These are phyloP conservation scores for Bombus picipes DNA, from an alignment of 1,140 invertebrate genomes.

Conservation along the genomic window DNA sequence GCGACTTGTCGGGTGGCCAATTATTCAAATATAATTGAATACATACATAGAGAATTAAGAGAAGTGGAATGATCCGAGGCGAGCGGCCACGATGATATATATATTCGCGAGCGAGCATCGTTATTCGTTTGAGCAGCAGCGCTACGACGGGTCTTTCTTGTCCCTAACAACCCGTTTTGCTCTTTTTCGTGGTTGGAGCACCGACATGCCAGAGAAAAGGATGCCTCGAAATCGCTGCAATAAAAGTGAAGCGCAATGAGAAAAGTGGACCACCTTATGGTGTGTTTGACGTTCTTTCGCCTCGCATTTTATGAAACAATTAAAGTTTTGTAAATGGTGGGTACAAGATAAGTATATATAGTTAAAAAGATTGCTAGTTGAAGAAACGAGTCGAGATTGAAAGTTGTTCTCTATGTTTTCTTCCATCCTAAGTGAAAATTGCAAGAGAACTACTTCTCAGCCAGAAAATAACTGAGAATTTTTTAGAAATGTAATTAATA, in stretches of 20 bases:
- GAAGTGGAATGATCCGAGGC: constrained; percentile 34
- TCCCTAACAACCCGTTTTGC: constrained; percentile 27
- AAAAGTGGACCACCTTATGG: constrained; percentile 19
- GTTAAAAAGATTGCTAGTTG: not conserved
- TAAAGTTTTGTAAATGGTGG: not conserved
- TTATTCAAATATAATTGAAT: constrained; percentile 72
- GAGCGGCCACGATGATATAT: constrained; percentile 33
- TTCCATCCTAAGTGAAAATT: not conserved
- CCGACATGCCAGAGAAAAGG: not conserved
- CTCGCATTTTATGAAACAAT: constrained; percentile 8
- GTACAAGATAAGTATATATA: not conserved
- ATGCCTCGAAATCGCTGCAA: constrained; percentile 43
- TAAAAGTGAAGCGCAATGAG: constrained; percentile 42
- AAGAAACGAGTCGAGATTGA: not conserved
- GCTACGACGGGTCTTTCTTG: constrained; percentile 51
- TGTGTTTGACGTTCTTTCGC: not conserved
- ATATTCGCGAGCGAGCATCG: constrained; percentile 47
- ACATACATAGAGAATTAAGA: constrained; percentile 66
- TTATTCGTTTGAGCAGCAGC: constrained; percentile 44
- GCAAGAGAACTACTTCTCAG: not conserved
- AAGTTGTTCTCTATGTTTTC: not conserved
- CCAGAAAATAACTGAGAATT: not conserved
- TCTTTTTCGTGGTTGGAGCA: constrained; percentile 32
- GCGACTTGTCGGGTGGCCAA: constrained; percentile 57
- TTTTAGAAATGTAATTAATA: not conserved